phyloP scores from a whole-genome alignment of 2,888 invertebrate genomes.

The Chloroclysta siterata region DNA sequence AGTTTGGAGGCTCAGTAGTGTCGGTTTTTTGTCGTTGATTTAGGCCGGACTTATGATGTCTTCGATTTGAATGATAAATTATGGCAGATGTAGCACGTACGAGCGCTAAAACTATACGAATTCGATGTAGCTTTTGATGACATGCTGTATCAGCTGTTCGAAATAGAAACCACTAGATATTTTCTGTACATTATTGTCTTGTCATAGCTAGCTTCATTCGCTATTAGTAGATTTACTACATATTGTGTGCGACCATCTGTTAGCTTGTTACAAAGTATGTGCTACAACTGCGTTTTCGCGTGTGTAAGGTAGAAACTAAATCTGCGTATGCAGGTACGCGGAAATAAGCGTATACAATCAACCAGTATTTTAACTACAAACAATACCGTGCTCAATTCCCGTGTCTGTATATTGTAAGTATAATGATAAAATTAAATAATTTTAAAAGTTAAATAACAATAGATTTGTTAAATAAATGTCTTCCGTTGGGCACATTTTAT shows the following conservation, averaged over 20 bases:
- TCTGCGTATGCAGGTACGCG: slow-evolving; percentile 48
- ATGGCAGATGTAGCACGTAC: slow-evolving; percentile 56
- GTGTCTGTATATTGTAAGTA: slow-evolving; percentile 76
- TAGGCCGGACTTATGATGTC: slow-evolving; percentile 42
- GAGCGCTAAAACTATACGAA: slow-evolving; percentile 30
- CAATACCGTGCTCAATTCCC: slow-evolving; percentile 79
- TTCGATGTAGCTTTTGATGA: slow-evolving; percentile 44
- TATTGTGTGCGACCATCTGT: too few relatives aligned
- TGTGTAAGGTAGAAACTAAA: slow-evolving; percentile 32
- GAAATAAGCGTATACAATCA: slow-evolving; percentile 39
- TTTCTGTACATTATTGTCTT: slow-evolving; percentile 4
- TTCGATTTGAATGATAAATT: slow-evolving; percentile 54
- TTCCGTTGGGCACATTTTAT: slow-evolving; percentile 84
- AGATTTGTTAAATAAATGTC: slow-evolving; percentile 94
- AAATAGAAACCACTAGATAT: not conserved
- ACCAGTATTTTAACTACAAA: slow-evolving; percentile 74
- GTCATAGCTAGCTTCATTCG: slow-evolving; percentile 16
- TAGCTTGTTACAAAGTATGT: slow-evolving; percentile 21
- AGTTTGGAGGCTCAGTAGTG: slow-evolving; percentile 6
- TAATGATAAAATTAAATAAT: slow-evolving; percentile 78
- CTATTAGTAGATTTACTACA: not conserved
- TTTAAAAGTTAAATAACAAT: slow-evolving; percentile 87
- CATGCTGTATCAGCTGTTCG: slow-evolving; percentile 7
- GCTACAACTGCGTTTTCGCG: slow-evolving; percentile 32
- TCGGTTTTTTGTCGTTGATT: not conserved